A percentile compares a stretch with the other conserved stretches of the same genome.
Conservation (phyloP, 2,888 invertebrate genomes). For the Polydrusus cervinus region DNA sequence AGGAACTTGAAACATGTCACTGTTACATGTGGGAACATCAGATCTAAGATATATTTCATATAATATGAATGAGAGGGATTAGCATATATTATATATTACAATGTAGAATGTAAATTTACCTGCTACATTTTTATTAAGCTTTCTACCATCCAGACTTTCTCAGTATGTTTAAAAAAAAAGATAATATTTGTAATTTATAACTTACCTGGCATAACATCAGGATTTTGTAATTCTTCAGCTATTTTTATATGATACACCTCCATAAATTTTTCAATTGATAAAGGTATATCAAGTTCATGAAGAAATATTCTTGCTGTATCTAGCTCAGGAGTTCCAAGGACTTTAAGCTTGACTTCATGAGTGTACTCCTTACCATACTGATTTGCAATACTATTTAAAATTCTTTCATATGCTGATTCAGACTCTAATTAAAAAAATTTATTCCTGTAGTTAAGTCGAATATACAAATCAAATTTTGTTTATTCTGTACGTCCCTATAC, state of each 20-base stretch:
- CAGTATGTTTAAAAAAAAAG: too few species aligned
- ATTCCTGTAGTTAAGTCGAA: slow-evolving; percentile 13
- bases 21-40: too few species aligned
- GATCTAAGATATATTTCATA: too few species aligned
- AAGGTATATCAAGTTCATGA: slow-evolving; percentile 75
- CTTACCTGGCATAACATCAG: slow-evolving; percentile 76
- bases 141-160: too few species aligned
- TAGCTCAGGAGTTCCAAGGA: slow-evolving; percentile 73
- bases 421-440: slow-evolving; percentile 77
- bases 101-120: too few species aligned
- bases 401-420: slow-evolving; percentile 85
- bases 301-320: slow-evolving; percentile 74
- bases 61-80: too few species aligned
- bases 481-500: too few species aligned
- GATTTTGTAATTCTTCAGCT: slow-evolving; percentile 73
- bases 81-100: too few species aligned
- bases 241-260: slow-evolving; percentile 71
- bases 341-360: slow-evolving; percentile 77
- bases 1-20: too few species aligned
- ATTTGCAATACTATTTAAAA: slow-evolving; percentile 80
- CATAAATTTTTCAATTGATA: slow-evolving; percentile 77
- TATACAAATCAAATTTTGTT: not conserved
- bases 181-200: not conserved
- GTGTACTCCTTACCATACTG: slow-evolving; percentile 86
- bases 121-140: too few species aligned